Percentiles rank a stretch among this genome's conserved stretches.
Conservation (phyloP, 2,113 vertebrate genomes). For the Heterocephalus glaber region DNA sequence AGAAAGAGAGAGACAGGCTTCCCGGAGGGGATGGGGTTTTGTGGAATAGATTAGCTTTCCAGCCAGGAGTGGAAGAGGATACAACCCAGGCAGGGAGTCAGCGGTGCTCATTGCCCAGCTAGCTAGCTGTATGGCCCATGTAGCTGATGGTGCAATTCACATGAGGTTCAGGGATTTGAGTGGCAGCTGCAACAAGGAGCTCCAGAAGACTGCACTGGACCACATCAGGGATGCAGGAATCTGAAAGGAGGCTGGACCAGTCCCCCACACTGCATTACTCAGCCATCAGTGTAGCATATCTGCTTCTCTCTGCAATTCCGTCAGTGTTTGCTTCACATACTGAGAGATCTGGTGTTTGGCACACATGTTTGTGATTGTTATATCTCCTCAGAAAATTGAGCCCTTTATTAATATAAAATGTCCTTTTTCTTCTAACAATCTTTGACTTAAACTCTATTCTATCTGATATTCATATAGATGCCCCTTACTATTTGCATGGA, state of each 20-base stretch:
- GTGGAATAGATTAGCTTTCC: neutral
- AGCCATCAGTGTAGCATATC: neutral
- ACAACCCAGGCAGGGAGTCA: neutral
- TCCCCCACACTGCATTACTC: neutral
- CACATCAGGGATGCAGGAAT: neutral
- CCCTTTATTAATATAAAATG: neutral
- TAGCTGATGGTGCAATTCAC: neutral
- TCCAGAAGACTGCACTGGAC: neutral
- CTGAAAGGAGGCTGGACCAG: neutral
- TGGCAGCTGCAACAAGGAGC: neutral
- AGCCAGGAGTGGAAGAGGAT: neutral
- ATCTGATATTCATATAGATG: neutral
- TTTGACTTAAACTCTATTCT: neutral
- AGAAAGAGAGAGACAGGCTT: neutral
- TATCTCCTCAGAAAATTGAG: neutral
- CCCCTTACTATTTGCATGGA: neutral
- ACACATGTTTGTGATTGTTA: neutral
- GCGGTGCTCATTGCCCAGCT: neutral
- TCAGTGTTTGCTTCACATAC: neutral
- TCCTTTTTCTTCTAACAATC: neutral
- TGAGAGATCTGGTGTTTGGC: neutral
- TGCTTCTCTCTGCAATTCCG: neutral
- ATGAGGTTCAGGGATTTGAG: neutral
- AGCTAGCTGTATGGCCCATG: neutral
- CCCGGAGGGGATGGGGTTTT: neutral